Conservation (phyloP, 2,888 invertebrate species). For the Biston betularia region DNA sequence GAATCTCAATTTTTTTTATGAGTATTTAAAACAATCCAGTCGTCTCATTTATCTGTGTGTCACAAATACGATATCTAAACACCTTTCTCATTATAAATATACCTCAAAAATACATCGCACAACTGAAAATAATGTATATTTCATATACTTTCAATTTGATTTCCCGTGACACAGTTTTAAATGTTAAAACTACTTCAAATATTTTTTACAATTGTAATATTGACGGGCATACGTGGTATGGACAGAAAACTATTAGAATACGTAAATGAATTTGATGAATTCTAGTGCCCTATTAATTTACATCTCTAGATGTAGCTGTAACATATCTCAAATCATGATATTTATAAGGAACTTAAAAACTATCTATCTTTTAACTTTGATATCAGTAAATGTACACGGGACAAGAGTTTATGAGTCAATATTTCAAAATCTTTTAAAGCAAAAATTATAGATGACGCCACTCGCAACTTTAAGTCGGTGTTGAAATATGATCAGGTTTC, state of each 20-base stretch:
- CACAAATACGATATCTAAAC: constrained; percentile 20
- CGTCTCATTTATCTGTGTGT: constrained; percentile 33
- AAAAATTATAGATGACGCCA: too few relatives aligned
- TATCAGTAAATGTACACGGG: background rate
- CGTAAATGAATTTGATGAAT: constrained; percentile 33
- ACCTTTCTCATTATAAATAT: constrained; percentile 28
- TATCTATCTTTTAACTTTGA: constrained; percentile 4
- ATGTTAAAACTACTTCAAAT: constrained; percentile 24
- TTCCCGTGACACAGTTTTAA: constrained; percentile 36
- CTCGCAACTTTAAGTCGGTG: too few relatives aligned
- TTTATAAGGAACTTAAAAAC: constrained; percentile 35
- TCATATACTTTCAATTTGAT: constrained; percentile 33
- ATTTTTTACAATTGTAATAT: constrained; percentile 34
- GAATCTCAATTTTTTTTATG: background rate
- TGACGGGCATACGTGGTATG: constrained; percentile 22
- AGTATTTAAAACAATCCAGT: background rate
- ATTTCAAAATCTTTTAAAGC: too few relatives aligned
- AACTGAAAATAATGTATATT: constrained; percentile 33
- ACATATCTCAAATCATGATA: constrained; percentile 55
- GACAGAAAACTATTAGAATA: constrained; percentile 26
- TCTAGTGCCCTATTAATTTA: constrained; percentile 33
- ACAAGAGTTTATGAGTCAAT: too few relatives aligned
- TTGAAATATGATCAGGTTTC: too few relatives aligned
- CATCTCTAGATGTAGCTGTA: constrained; percentile 34
- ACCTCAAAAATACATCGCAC: constrained; percentile 40